Evolutionary conservation across 1,140 invertebrate genomes (phyloP), one percentile per base, ranked within the genome.

Genomic region (Lepidurus apus): DNA sequence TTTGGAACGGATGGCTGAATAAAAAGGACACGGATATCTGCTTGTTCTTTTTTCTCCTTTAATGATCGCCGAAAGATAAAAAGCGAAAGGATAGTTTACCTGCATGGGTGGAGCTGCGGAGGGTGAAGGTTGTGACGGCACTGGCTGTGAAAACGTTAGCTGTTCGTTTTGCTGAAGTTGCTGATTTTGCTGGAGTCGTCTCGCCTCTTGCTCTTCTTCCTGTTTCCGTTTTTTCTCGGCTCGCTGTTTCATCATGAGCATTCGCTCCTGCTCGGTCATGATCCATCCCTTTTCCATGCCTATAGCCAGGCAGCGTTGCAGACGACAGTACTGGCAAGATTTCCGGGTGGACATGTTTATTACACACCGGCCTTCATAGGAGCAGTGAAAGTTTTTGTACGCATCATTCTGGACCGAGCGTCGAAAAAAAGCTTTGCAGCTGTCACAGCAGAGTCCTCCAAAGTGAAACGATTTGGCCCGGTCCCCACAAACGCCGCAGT

Each of bases 231-330:
- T 81, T 76, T 80, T 81, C 47, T 84, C 83, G 79, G 84, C 82
- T 47, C 85, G 77, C 73, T 82, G 83, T 73, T 84, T 83, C 75
- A 85, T 82, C 74, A 86, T 80, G 43, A 83, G 81, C 24, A 82
- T 78, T 42, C 85, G 74, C 79, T 87, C 85, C n/a, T 86, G 83
- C 75, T 87, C 86, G 8, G 82, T 84, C 85, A 87, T 87, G 10
- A 87, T 85, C 86, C 86, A 87, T 42, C 85, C 84, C 43, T 84
- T 87, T 81, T 87, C 86, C 86, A 87, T 87, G 42, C 86, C 86
- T 76, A 86, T 86, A 0, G 81, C 78, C 6, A 86, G 75, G 80
- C 86, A 87, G 81, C 85, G 85, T 73, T 85, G 79, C 77, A 87
- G 86, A 42, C 86, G 83, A 81, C 84, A 86, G 74, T 80, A 80